Evolutionary conservation across 2,888 invertebrate genomes (phyloP).

Genomic region (Tanypteryx hageni): DNA sequence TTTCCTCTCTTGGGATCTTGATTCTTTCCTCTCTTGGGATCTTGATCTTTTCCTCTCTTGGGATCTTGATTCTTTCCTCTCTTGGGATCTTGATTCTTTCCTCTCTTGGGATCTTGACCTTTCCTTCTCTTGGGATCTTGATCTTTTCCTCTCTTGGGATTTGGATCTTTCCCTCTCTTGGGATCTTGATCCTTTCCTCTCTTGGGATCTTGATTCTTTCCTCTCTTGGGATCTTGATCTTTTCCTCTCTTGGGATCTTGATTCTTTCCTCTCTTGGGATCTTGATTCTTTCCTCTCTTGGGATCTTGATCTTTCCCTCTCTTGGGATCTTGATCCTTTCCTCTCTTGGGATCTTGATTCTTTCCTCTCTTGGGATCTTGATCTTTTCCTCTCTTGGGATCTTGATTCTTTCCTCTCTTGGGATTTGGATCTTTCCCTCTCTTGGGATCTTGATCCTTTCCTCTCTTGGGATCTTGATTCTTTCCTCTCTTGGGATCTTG

Average conservation of each 20-base stretch:
- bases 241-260: neutral
- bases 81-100: neutral
- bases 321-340: neutral
- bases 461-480: neutral
- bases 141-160: neutral
- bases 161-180: neutral
- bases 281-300: neutral
- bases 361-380: neutral
- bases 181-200: neutral
- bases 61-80: neutral
- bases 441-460: neutral
- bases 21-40: neutral
- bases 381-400: neutral
- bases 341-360: neutral
- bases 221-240: neutral
- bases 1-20: neutral
- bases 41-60: neutral
- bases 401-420: neutral
- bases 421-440: neutral
- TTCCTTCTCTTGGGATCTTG: neutral
- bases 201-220: neutral
- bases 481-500: neutral
- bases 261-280: neutral
- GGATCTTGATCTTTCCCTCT: neutral
- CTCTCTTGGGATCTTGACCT: neutral